phyloP scores from a whole-genome alignment of 2,797 vertebrate genomes.

The Discoglossus pictus region DNA sequence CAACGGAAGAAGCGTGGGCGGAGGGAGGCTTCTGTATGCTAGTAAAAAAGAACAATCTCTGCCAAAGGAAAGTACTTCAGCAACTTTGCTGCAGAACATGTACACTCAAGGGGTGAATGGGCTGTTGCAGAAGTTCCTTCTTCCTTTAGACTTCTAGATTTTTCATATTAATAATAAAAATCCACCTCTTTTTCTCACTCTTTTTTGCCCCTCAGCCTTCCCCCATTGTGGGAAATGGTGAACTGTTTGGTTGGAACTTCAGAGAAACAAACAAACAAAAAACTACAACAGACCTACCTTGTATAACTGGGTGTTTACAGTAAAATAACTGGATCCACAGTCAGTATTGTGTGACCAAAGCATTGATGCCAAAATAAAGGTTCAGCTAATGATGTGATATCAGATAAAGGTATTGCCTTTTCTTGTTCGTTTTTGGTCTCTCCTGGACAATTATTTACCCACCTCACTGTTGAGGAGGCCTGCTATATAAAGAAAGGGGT shows the following conservation, averaged over 20 bases:
- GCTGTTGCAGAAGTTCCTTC: conserved; percentile 66
- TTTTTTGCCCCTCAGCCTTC: conserved; percentile 61
- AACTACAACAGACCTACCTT: conserved; percentile 99
- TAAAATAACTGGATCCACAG: conserved; percentile 79
- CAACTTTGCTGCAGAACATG: conserved; percentile 99
- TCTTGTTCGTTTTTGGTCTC: conserved; percentile 50
- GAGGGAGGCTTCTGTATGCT: conserved; percentile 99
- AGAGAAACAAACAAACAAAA: conserved; percentile 65
- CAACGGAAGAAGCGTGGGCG: conserved; percentile 99
- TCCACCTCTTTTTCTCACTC: conserved; percentile 67
- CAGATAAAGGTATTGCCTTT: conserved; percentile 63
- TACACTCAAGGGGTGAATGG: conserved; percentile 93
- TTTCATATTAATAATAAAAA: conserved; percentile 64
- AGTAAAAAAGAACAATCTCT: conserved; percentile 99
- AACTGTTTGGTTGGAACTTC: conserved; percentile 91
- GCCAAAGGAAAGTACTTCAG: conserved; percentile 98
- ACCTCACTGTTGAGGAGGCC: conserved; percentile 8
- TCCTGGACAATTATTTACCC: conserved; percentile 27
- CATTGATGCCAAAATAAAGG: conserved; percentile 96
- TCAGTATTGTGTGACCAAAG: conserved; percentile 99
- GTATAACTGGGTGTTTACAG: conserved; percentile 85
- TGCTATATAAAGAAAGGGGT: conserved; percentile 28
- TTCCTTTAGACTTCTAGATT: conserved; percentile 84
- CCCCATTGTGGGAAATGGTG: conserved; percentile 76
- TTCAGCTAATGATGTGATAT: conserved; percentile 75